phyloP scores from a whole-genome alignment of 2,113 vertebrate genomes.

The Rafetus swinhoei region DNA sequence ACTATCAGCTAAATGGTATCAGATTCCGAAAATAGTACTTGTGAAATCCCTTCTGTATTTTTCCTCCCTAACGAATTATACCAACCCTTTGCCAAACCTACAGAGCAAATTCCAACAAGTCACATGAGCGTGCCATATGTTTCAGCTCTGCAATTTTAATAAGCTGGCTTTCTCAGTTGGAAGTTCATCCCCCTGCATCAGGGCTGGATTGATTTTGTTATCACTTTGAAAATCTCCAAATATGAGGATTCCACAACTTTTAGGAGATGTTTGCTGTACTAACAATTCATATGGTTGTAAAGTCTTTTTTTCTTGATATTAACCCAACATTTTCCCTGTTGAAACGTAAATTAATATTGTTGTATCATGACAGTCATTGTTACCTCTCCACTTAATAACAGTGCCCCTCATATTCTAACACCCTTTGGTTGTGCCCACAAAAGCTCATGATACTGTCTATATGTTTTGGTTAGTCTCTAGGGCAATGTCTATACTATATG shows the following conservation, averaged over 20 bases:
- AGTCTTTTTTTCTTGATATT: not conserved
- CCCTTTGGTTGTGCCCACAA: too few species aligned
- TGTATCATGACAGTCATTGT: not conserved
- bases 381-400: not conserved
- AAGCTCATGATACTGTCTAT: too few species aligned
- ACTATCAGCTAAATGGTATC: conserved; percentile 3
- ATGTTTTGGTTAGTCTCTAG: too few species aligned
- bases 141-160: not conserved
- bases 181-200: not conserved
- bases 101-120: not conserved
- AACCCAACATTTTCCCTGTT: not conserved
- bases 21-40: not conserved
- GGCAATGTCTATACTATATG: too few species aligned
- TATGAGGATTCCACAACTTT: not conserved
- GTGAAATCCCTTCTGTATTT: not conserved
- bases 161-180: accelerated
- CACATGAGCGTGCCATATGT: not conserved
- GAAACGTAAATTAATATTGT: not conserved
- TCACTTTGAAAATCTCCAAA: not conserved
- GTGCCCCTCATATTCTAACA: not conserved
- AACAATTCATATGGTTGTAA: not conserved
- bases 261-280: not conserved
- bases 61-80: not conserved
- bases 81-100: not conserved
- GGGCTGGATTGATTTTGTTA: not conserved